Conservation (phyloP, 2,888 invertebrate species). For the Brachyptera putata region DNA sequence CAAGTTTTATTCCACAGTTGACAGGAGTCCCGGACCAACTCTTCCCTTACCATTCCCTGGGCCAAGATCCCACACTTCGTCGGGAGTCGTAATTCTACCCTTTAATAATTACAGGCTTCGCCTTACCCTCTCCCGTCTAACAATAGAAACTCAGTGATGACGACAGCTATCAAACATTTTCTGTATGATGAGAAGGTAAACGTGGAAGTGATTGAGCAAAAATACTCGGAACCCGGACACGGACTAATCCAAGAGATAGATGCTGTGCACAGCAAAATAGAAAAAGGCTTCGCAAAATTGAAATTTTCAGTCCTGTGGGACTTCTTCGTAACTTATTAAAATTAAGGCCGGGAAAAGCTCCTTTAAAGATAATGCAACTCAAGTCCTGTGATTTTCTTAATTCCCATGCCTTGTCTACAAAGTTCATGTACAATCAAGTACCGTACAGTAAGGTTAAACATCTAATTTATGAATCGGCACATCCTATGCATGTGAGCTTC, state of each 20-base stretch:
- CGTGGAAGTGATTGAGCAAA: conserved; percentile 4
- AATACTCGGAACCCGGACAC: conserved; percentile 8
- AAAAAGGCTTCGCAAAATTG: background rate
- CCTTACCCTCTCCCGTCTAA: too few species aligned
- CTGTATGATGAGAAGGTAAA: background rate
- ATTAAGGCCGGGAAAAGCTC: background rate
- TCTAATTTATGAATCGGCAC: background rate
- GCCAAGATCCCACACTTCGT: too few species aligned
- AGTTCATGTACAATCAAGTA: background rate
- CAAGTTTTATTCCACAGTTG: too few species aligned
- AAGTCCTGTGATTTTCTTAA: conserved; percentile 45
- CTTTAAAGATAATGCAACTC: conserved; percentile 11
- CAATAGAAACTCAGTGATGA: conserved; percentile 28
- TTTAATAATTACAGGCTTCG: too few species aligned
- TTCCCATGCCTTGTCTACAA: conserved; percentile 41
- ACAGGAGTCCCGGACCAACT: too few species aligned
- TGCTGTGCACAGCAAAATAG: conserved; percentile 7
- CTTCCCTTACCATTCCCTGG: too few species aligned
- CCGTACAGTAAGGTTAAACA: conserved; percentile 14
- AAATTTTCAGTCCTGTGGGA: background rate
- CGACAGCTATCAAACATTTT: conserved; percentile 21
- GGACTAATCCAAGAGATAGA: conserved; percentile 10
- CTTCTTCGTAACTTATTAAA: background rate
- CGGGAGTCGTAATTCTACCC: too few species aligned
- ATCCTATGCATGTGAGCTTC: background rate